A percentile compares a stretch with the other conserved stretches of the same genome.
Conservation (phyloP, 2,113 vertebrate genomes). For the Odontophorus gujanensis region DNA sequence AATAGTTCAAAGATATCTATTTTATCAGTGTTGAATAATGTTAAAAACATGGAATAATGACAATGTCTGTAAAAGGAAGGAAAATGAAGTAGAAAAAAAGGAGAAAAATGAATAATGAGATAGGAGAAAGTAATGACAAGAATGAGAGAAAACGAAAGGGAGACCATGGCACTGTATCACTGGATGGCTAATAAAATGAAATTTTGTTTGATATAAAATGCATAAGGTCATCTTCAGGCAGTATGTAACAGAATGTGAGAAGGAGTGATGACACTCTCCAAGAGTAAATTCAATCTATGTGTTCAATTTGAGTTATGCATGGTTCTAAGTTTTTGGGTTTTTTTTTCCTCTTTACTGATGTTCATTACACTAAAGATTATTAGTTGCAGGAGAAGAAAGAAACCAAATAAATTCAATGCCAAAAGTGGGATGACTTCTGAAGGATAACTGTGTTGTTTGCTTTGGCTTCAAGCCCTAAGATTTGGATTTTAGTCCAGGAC, state of each 20-base stretch:
- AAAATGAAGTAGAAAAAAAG: neutral
- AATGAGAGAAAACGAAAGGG: neutral
- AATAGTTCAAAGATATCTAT: neutral
- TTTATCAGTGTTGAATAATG: neutral
- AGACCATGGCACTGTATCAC: neutral
- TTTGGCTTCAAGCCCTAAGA: neutral
- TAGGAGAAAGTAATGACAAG: neutral
- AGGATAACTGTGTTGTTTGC: neutral
- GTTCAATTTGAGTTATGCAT: neutral
- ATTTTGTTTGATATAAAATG: neutral
- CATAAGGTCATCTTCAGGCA: neutral
- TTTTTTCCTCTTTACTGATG: rapidly evolving
- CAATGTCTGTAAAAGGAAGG: neutral
- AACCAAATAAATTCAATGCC: neutral
- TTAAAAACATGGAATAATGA: neutral
- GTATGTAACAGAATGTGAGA: neutral
- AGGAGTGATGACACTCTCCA: neutral
- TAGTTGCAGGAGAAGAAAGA: neutral
- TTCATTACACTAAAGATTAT: neutral
- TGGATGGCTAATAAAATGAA: neutral
- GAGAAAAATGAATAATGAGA: neutral
- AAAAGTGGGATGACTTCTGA: neutral
- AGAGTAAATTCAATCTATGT: neutral
- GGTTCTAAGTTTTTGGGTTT: neutral
- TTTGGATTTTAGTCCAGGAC: neutral